Base-by-base conservation (phyloP, 2,113 vertebrate species). In the Melozone crissalis region DNA sequence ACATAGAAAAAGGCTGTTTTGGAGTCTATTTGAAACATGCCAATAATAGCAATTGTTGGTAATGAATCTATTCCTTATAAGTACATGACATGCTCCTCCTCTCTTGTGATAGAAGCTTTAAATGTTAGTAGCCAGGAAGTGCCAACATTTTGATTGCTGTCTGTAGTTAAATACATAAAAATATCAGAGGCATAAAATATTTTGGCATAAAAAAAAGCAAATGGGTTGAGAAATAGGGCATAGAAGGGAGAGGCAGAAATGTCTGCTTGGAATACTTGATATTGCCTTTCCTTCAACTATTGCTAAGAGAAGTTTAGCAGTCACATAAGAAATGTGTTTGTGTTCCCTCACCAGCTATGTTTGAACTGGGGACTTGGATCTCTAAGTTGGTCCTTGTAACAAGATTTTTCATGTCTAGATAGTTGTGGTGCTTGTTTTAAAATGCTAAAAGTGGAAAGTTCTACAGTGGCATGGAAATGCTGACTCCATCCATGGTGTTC, bases 41-140 rank as follows among this genome's bases (percentile, higher is more conserved):
- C 85, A 93, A 80, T 94, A 95, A 96, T 93, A 95, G 87, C 61
- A 90, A 79, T 94, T 93, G 83, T 86, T 90, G 92, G 49, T 96
- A 91, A 84, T 4, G 35, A 75, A 92, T 93, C 33, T 86, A 3
- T 89, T 92, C 58, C 65, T 75, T 93, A 41, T 72, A 58, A 86
- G 76, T 90, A 93, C 61, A 75, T 82, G 47, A 87, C 58, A 92
- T 72, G 44, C 68, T 93, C 61, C 73, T 94, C 59, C 58, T 78
- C 52, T 78, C 68, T 87, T 84, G 61, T 89, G 55, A 71, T 67
- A 84, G 67, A 85, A 90, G 59, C 83, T 78, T 90, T 86, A 86
- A 94, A 68, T 96, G 65, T 74, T 93, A 91, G 86, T 84, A 94
- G 37, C 87, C 93, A 94, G 89, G 80, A 96, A 93, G 43, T 72